A percentile compares a stretch with the other conserved stretches of the same genome.
Conservation (phyloP, 2,888 invertebrate genomes). For the Hololepta plana region DNA sequence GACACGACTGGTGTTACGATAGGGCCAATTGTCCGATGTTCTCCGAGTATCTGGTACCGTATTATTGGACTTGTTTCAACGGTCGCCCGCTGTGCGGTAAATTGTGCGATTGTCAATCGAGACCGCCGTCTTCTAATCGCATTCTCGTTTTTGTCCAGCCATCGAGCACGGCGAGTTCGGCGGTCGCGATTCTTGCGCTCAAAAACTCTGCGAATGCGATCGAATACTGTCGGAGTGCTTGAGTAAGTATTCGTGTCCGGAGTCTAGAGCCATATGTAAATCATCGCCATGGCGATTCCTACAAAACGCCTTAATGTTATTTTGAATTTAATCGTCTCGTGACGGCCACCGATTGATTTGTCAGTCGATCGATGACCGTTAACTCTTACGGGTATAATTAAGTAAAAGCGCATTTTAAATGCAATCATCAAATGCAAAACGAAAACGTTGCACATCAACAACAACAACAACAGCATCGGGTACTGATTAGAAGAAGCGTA, state of each 20-base stretch:
- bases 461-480: too few species aligned
- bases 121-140: background rate
- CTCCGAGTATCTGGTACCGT: slow-evolving; percentile 71
- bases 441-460: too few species aligned
- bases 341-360: slow-evolving; percentile 1
- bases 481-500: too few species aligned
- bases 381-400: too few species aligned
- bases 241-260: slow-evolving; percentile 56
- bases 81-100: slow-evolving; percentile 61
- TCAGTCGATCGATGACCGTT: background rate
- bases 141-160: slow-evolving; percentile 26
- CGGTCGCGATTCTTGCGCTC: slow-evolving; percentile 48
- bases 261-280: slow-evolving; percentile 47
- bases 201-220: slow-evolving; percentile 71
- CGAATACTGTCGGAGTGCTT: slow-evolving; percentile 61
- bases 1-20: slow-evolving; percentile 76
- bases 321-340: background rate
- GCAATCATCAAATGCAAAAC: too few species aligned
- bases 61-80: slow-evolving; percentile 71
- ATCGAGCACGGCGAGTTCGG: slow-evolving; percentile 39
- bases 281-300: slow-evolving; percentile 56
- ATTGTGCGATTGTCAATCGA: too few species aligned
- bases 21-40: slow-evolving; percentile 60
- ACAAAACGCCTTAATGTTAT: slow-evolving; percentile 52
- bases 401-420: too few species aligned